A percentile compares a stretch with the other conserved stretches of the same genome.
Conservation (phyloP, 2,113 vertebrate genomes). For the Callopanchax toddi region DNA sequence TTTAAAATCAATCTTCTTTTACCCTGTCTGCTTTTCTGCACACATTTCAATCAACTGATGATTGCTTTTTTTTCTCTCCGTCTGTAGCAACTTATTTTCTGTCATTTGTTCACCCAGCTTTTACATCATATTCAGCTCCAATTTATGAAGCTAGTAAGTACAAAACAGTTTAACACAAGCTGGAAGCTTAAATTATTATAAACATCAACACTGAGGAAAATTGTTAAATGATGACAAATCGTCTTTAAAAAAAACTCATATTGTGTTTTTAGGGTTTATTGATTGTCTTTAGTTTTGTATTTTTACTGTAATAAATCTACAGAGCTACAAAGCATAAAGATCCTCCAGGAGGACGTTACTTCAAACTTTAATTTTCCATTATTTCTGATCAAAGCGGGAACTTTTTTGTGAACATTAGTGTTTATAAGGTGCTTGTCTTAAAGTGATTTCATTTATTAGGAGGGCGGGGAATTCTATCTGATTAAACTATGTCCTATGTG, state of each 20-base stretch:
- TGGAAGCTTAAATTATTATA: slow-evolving; percentile 8
- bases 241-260: neutral
- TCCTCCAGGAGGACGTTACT: no score
- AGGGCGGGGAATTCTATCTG: no score
- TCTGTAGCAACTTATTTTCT: no score
- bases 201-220: neutral
- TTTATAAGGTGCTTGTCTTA: no score
- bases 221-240: neutral
- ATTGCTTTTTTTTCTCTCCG: slow-evolving; percentile 75
- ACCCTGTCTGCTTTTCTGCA: slow-evolving; percentile 61
- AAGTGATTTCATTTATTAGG: no score
- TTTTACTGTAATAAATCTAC: no score
- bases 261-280: slow-evolving; percentile 1
- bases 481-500: no score
- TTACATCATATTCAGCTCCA: slow-evolving; percentile 37
- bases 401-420: no score
- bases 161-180: slow-evolving; percentile 15
- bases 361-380: no score
- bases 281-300: slow-evolving; percentile 3
- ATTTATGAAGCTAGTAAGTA: slow-evolving; percentile 36
- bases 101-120: neutral
- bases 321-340: no score
- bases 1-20: slow-evolving; percentile 93
- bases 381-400: no score
- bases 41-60: slow-evolving; percentile 70